Evolutionary conservation across 1,140 invertebrate genomes (phyloP), one percentile per base, ranked within the genome.

Genomic region (Tetramorium parvispinum): DNA sequence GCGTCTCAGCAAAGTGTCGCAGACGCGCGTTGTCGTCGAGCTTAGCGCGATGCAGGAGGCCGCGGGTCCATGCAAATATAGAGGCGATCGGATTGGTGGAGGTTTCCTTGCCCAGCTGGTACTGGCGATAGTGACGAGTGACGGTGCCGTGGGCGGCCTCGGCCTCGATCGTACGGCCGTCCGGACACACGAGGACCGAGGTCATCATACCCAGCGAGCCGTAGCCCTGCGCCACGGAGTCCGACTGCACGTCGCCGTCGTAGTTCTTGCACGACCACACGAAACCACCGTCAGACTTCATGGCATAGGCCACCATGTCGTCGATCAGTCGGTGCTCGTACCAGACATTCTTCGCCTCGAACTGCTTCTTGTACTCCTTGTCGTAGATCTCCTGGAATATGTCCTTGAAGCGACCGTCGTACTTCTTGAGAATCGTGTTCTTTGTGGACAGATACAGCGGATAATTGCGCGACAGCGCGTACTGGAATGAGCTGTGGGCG

Each of bases 241-340:
- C 99, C 0, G 98, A 99, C 94, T 99, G 99, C 0, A 99, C 99
- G 96, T 99, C 99, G 51, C 99, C 99, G 94, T 99, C 99, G 94
- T 99, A 99, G 94, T 99, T 99, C 94, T 99, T 99, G 95, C 99
- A 98, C 27, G 99, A 98, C 99, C 99, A 99, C 0, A 99, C 99
- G 96, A 99, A 99, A 76, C 99, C 99, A 90, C 99, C 99, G 88
- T 99, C 98, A 1, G 98, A 98, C 95, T 99, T 99, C 98, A 99
- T 98, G 7, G 97, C 97, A 94, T 99, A 99, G 18, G 99, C 99
- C 3, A 99, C 99, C 99, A 99, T 99, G 92, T 99, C 99, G 94
- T 99, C 99, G 94, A 99, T 99, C 32, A 99, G 95, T 71, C 99
- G 97, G 95, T 99, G 99, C 92, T 99, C 99, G 93, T 99, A 99